A percentile compares a stretch with the other conserved stretches of the same genome.
phyloP scores from a whole-genome alignment of 2,888 invertebrate genomes.

The Amphipoea lucens region DNA sequence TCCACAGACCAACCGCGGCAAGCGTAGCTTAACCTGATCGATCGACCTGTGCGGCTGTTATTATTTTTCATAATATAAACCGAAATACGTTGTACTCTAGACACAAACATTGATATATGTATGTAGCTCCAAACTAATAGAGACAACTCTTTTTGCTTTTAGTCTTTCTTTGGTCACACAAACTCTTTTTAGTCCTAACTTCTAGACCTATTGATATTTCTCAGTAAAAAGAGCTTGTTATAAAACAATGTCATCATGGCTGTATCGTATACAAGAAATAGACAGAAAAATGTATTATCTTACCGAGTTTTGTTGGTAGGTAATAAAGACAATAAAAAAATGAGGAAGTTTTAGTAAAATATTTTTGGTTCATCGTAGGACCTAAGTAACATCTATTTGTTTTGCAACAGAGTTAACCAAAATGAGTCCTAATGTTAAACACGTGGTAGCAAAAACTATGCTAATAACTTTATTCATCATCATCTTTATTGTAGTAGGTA shows the following conservation, averaged over 20 bases:
- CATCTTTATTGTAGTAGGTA: not conserved
- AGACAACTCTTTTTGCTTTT: conserved; percentile 19
- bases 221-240: conserved; percentile 32
- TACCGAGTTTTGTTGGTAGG: not conserved
- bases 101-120: not conserved
- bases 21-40: too few relatives aligned
- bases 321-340: not conserved
- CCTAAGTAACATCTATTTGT: not conserved
- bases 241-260: conserved; percentile 27
- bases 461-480: not conserved
- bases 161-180: conserved; percentile 11
- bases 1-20: too few relatives aligned
- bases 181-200: conserved; percentile 26
- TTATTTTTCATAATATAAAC: not conserved
- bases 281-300: not conserved
- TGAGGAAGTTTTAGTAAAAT: not conserved
- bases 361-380: not conserved
- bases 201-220: conserved; percentile 36
- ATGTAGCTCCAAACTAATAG: conserved; percentile 15
- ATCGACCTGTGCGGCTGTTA: too few relatives aligned
- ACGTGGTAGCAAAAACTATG: not conserved
- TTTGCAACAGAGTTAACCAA: not conserved
- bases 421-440: not conserved
- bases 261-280: not conserved
- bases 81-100: not conserved